Conservation (phyloP, 2,797 vertebrate species). For the Rhodeus uyekii region DNA sequence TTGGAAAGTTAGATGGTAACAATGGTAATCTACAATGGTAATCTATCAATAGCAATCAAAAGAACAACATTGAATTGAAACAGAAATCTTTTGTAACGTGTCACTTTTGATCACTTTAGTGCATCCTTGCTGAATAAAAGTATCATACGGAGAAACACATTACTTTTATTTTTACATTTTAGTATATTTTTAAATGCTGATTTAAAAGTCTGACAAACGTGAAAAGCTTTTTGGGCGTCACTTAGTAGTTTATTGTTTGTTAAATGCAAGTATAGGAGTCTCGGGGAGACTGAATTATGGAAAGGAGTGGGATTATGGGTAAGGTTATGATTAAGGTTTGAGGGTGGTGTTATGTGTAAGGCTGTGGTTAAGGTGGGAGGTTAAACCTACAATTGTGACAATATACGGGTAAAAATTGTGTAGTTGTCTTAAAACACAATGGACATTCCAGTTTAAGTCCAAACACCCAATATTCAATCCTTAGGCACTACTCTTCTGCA, state of each 20-base stretch:
- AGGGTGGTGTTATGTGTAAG: not conserved
- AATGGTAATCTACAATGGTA: too few relatives aligned
- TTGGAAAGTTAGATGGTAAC: not conserved
- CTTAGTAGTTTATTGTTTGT: not conserved
- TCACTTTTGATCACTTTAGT: not conserved
- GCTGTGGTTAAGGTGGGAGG: slow-evolving; percentile 8
- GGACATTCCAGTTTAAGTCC: not conserved
- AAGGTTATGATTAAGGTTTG: slow-evolving; percentile 2
- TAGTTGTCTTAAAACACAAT: not conserved
- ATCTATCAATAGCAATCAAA: too few relatives aligned
- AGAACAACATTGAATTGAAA: not conserved
- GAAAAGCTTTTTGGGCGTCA: not conserved
- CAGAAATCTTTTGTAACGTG: not conserved
- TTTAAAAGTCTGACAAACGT: not conserved
- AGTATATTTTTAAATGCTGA: not conserved
- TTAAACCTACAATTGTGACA: slow-evolving; percentile 1
- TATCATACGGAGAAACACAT: not conserved
- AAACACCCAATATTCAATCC: slow-evolving; percentile 19
- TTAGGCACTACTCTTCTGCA: not conserved
- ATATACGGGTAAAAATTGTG: not conserved
- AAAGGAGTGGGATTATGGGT: not conserved
- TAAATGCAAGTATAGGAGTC: not conserved
- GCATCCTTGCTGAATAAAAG: not conserved
- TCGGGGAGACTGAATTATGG: not conserved
- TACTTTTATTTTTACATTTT: not conserved